Conservation (phyloP, 2,113 vertebrate genomes). For the Tragelaphus scriptus region DNA sequence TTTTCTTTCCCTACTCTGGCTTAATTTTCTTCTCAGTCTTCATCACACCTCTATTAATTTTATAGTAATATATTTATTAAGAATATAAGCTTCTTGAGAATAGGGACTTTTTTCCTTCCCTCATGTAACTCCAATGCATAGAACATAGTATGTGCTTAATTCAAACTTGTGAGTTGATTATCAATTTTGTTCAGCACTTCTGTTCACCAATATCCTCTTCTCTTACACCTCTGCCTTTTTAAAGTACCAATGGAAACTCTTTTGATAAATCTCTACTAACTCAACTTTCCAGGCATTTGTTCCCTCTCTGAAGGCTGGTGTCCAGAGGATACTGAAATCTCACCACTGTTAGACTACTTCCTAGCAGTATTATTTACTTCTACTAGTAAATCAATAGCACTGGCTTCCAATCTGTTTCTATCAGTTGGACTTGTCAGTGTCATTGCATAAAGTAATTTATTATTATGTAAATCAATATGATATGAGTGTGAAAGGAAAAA, state of each 20-base stretch:
- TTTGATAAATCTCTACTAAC: not conserved
- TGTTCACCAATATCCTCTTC: not conserved
- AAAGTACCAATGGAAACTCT: not conserved
- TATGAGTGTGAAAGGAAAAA: not conserved
- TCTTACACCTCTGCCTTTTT: not conserved
- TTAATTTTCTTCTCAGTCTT: not conserved
- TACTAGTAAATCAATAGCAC: not conserved
- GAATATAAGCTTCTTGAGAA: not conserved
- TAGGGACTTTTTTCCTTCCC: not conserved
- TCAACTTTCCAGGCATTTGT: not conserved
- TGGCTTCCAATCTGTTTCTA: not conserved
- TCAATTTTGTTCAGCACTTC: not conserved
- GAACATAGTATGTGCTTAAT: not conserved
- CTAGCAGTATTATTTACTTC: not conserved
- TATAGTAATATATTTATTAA: not conserved
- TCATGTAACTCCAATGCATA: not conserved
- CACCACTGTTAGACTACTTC: not conserved
- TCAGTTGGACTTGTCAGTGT: not conserved
- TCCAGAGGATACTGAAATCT: not conserved
- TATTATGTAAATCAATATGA: constrained; percentile 23
- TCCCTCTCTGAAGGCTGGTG: not conserved
- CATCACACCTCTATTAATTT: not conserved
- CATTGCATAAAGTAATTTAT: constrained; percentile 6
- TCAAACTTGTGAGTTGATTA: not conserved
- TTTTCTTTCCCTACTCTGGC: not conserved